Evolutionary conservation across 1,140 invertebrate species (phyloP).

Genomic region (Tribolium madens): DNA sequence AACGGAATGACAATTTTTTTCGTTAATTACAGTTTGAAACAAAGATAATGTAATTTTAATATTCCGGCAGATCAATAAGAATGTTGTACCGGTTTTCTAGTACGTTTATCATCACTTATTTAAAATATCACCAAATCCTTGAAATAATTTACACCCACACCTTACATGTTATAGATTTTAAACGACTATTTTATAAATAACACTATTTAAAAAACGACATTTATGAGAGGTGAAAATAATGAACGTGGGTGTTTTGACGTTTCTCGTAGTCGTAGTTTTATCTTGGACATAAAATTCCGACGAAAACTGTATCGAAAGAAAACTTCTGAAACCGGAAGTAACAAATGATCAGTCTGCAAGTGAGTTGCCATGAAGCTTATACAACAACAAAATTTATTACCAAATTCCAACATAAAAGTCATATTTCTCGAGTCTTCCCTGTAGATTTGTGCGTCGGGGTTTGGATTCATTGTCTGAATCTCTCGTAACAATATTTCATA

Average conservation of each 20-base stretch:
- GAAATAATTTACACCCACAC: slow-evolving; percentile 12
- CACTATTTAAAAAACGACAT: slow-evolving; percentile 29
- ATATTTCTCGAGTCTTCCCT: background rate
- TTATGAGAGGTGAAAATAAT: slow-evolving; percentile 32
- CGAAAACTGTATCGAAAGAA: slow-evolving; percentile 12
- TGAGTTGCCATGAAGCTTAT: slow-evolving; percentile 6
- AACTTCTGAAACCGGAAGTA: slow-evolving; percentile 16
- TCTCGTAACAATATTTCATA: background rate
- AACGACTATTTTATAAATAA: slow-evolving; percentile 18
- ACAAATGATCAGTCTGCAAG: slow-evolving; percentile 19
- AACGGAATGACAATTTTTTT: too few relatives aligned
- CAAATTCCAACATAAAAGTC: background rate
- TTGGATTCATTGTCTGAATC: background rate
- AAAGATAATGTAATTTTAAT: too few relatives aligned
- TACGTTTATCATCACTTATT: background rate
- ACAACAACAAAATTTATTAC: background rate
- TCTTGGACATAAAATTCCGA: background rate
- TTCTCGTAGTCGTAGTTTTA: background rate
- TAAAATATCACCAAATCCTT: slow-evolving; percentile 17
- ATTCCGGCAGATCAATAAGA: background rate
- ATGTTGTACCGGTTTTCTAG: background rate
- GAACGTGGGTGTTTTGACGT: slow-evolving; percentile 17
- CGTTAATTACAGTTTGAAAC: too few relatives aligned
- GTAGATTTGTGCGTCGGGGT: background rate
- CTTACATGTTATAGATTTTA: background rate